Evolutionary conservation across 2,888 invertebrate species (phyloP), one percentile per base, ranked within the genome.

Genomic region (Acronicta leporina): DNA sequence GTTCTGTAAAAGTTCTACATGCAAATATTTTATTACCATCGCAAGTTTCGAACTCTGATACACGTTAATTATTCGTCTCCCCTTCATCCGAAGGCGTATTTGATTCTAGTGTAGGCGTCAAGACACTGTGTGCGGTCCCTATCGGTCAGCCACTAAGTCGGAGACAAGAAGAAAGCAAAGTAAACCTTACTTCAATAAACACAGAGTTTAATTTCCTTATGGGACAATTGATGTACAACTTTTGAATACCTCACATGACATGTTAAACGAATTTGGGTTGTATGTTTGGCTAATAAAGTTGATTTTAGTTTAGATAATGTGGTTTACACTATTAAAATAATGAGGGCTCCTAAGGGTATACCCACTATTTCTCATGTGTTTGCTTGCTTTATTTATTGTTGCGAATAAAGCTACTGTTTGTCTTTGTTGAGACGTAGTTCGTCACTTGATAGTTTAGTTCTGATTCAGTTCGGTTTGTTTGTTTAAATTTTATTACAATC

Each of bases 361-460:
- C 87, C 83, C 79, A 90, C 89, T 90, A 91, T 92, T 91, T 91
- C 91, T 92, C 91, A 86, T 90, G 87, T 90, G 90, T 89, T 91
- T 87, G 85, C 82, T 77, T 87, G 82, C 84, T 89, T 91, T 92
- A 91, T 92, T 92, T 92, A 91, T 92, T 88, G 83, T 81, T 79
- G 85, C 85, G 85, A 88, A 88, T 87, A 87, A 86, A 83, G 89
- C 91, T 90, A 86, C 92, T 88, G 91, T 89, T 86, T 84, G 83
- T 83, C 83, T 85, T 86, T 84, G 84, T 73, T 75, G 76, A 72
- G 77, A 73, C 69, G 74, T 68, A 83, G 74, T 84, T 82, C 79
- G 79, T 81, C 80, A 80, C 75, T 76, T 75, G 70, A 70, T 73
- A 58, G 71, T 79, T 76, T 70, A 70, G 77, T 67, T 77, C 51